Base-by-base conservation (phyloP, 2,888 invertebrate genomes). In the Xestia c-nigrum region DNA sequence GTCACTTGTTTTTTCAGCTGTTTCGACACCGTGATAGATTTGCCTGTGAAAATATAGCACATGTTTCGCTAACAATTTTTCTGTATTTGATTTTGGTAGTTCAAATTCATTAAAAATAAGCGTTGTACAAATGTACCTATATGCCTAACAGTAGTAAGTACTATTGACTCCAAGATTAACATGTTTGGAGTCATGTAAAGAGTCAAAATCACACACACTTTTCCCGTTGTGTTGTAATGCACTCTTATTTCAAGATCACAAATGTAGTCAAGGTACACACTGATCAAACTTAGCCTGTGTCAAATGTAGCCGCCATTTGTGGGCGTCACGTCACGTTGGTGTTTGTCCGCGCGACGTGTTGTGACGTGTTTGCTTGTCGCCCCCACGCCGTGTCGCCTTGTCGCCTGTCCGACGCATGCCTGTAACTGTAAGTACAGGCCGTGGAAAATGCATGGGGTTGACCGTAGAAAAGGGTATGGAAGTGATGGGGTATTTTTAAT, bases 331-430 rank as follows among this genome's bases (percentile, higher is more conserved):
- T 81, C 85, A 72, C 50, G 59, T 14, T 66, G 31, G 24, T 78
- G 87, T 85, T 78, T 78, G 85, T 67, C 64, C 64, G 63, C 75
- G 82, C 57, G 76, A 85, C 82, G 74, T 80, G 86, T 82, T 82
- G 70, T 77, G 87, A 88, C 87, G 78, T 89, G 89, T 88, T 87
- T 88, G 86, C 86, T 61, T 74, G 78, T 71, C 69, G 69, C 52
- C 77, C 69, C 84, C 86, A 84, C 84, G 69, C 68, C 74, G 72
- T 77, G 72, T 74, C 74, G 76, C 76, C 70, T 68, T 74, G 81
- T 76, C 76, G 63, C 68, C 75, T 82, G 79, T 84, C 80, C 68
- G 38, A 66, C 84, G 71, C 84, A 84, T 68, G 64, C 68, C 59
- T 59, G 85, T 61, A 71, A 64, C 65, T 31, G 40, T 66, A 40